phyloP scores from a whole-genome alignment of 2,113 vertebrate genomes.

The Ovibos moschatus region DNA sequence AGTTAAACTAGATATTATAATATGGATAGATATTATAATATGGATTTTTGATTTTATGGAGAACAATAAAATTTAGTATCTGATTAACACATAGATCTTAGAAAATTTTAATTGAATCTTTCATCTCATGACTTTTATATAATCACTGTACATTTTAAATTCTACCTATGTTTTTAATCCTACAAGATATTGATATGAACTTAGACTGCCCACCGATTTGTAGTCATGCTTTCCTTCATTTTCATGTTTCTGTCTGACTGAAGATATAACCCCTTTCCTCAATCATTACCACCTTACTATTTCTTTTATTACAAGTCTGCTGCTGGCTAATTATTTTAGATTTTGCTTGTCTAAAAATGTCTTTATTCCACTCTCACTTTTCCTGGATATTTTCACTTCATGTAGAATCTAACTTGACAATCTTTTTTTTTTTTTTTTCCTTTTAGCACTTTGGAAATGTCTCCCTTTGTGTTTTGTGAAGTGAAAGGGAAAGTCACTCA shows the following conservation, averaged over 20 bases:
- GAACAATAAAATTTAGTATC: not conserved
- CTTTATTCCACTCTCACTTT: not conserved
- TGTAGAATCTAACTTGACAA: not conserved
- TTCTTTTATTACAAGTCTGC: not conserved
- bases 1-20: not conserved
- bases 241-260: not conserved
- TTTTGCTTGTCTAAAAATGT: not conserved
- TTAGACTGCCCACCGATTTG: not conserved
- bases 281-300: not conserved
- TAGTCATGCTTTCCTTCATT: not conserved
- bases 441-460: not conserved
- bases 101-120: not conserved
- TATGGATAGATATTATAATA: not conserved
- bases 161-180: not conserved
- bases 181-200: not conserved
- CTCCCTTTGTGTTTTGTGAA: not conserved
- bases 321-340: not conserved
- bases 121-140: not conserved
- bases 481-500: not conserved
- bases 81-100: not conserved
- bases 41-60: not conserved
- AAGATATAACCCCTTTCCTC: not conserved
- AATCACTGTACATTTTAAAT: not conserved
- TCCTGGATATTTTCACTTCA: not conserved
- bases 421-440: not conserved